Evolutionary conservation across 2,888 invertebrate species (phyloP), one percentile per base, ranked within the genome.

Genomic region (Tachina grossa): DNA sequence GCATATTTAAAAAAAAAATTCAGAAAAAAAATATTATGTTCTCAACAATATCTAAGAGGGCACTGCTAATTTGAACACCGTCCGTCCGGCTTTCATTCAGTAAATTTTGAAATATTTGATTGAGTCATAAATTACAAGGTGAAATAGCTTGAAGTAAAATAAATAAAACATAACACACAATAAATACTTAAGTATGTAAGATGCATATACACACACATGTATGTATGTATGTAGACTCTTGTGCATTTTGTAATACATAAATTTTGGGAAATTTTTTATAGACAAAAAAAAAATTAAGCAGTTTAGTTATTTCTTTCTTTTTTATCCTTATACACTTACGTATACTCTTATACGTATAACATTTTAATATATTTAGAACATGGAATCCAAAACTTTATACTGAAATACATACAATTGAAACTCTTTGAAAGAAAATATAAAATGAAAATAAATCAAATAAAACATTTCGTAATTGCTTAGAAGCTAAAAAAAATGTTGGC

Each of bases 91-190:
- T 72, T 83, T 74, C 6, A 61, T 68, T 41, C 43, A 55, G 9
- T 66, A 53, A 51, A 68, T 31, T 68, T 51, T 10, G 13, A 82
- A 69, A 47, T 55, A 19, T 51, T 19, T 51, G n/a, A 72, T 76
- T 83, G 79, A 83, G 72, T 88, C 85, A 86, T 85, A 74, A 75
- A 87, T 43, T 72, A 79, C 66, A 83, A 85, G 83, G 85, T 85
- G 82, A 83, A 61, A 72, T 75, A 59, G 51, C 69, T 65, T 66
- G 14, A 63, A 66, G 59, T 53, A 61, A 49, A 68, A 47, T 6
- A 61, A 51, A 69, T 45, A 78, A 43, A 68, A 14, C 2, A 31
- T 11, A 65, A 65, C 68, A 14, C 8, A 39, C 13, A n/a, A 14
- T 66, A 66, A 6, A 61, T 61, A 31, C 9, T 9, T 65, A 55